These are phyloP conservation scores for Luffia ferchaultella DNA, from an alignment of 2,888 invertebrate species.

Conservation along the genomic window DNA sequence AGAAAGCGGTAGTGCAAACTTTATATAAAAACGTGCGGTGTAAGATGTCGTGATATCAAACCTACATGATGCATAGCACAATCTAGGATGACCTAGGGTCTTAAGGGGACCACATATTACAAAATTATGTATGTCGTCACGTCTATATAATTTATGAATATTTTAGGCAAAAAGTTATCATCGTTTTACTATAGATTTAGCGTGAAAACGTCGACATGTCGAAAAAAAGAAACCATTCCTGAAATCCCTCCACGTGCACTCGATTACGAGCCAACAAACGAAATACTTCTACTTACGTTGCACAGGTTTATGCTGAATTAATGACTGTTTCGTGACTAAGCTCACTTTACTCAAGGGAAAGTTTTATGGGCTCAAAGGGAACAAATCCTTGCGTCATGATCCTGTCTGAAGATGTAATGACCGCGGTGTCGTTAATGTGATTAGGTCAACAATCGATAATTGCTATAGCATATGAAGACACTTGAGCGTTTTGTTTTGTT, in stretches of 20 bases:
- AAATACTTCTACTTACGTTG: constrained; percentile 15
- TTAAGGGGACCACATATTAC: too few species aligned
- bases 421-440: background rate
- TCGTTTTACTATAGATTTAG: too few species aligned
- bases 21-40: too few species aligned
- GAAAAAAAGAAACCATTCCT: constrained; percentile 3
- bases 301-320: constrained; percentile 25
- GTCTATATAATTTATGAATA: too few species aligned
- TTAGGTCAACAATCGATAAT: constrained; percentile 6
- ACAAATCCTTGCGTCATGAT: constrained; percentile 1
- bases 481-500: background rate
- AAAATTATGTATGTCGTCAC: too few species aligned
- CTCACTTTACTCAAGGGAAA: constrained; percentile 50
- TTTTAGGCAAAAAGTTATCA: too few species aligned
- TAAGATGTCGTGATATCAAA: too few species aligned
- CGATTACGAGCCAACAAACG: constrained; percentile 33
- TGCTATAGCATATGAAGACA: constrained; percentile 8
- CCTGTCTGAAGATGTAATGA: background rate
- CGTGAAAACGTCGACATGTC: too few species aligned
- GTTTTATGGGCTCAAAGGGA: constrained; percentile 36
- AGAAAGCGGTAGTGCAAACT: too few species aligned
- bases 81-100: too few species aligned
- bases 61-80: too few species aligned
- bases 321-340: constrained; percentile 51
- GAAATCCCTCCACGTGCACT: constrained; percentile 26